Conservation (phyloP, 2,888 invertebrate species). For the Gerris lacustris region DNA sequence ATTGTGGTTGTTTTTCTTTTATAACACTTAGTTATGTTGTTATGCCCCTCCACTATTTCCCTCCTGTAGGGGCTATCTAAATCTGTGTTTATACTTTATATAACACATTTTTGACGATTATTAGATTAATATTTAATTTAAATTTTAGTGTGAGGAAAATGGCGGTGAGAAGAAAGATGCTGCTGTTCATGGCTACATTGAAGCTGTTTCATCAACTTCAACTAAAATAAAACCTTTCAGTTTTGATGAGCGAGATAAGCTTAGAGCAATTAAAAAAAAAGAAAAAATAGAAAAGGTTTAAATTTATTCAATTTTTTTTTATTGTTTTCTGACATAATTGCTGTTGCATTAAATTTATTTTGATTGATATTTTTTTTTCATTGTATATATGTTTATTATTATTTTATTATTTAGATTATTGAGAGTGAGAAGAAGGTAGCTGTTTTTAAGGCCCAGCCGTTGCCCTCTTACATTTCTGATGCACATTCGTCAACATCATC, state of each 20-base stretch:
- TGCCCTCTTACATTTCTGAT: conserved; percentile 4
- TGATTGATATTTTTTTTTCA: too few species aligned
- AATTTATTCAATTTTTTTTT: conserved; percentile 20
- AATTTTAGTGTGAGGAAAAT: background rate
- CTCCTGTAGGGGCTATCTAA: too few species aligned
- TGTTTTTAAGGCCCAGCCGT: conserved; percentile 48
- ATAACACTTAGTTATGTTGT: too few species aligned
- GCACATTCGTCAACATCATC: too few species aligned
- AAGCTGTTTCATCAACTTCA: background rate
- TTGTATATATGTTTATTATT: too few species aligned
- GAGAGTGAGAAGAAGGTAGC: conserved; percentile 31
- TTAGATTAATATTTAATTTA: too few species aligned
- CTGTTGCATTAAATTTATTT: too few species aligned
- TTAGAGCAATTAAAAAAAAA: conserved; percentile 37
- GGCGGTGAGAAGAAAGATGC: background rate
- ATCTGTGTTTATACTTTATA: too few species aligned
- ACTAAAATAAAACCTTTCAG: conserved; percentile 37
- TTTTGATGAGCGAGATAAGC: conserved; percentile 41
- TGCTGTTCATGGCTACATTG: background rate
- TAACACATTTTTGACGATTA: too few species aligned
- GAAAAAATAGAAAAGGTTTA: conserved; percentile 37
- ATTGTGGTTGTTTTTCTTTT: too few species aligned
- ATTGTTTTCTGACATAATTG: too few species aligned
- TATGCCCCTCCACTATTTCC: too few species aligned
- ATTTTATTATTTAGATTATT: conserved; percentile 21